Evolutionary conservation across 2,113 vertebrate species (phyloP), one percentile per base, ranked within the genome.

Genomic region (Albula goreensis): DNA sequence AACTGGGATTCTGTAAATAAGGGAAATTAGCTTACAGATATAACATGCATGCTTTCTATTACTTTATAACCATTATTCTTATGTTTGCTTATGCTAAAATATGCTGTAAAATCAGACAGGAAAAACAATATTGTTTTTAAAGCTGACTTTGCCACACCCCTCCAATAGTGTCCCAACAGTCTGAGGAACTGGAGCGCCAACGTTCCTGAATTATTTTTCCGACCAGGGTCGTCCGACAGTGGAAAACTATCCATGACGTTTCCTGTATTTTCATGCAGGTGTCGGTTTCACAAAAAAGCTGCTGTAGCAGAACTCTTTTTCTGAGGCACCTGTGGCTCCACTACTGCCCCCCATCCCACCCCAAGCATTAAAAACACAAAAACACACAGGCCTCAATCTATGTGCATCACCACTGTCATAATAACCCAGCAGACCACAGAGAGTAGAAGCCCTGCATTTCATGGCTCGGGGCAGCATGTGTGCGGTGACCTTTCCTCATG

Each of bases 161-260:
- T 15, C 56, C 3, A 60, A 60, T n/a, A 12, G 53, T 31, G 2
- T 51, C 57, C 17, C 81, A 25, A 6, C n/a, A 83, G 53, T 2
- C 83, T 66, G 12, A n/a, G 17, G 53, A 53, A 19, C 49, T 66
- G 63, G 83, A 84, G 70, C 25, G 49, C 31, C 8, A 25, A 49
- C 22, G 15, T 22, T 74, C 19, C 50, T 52, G 70, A 84, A 77
- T 50, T 84, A 50, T 84, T 84, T 41, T 84, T 84, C 66, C n/a
- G 63, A 77, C 48, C 83, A 84, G 63, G 66, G 63, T 63, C 15
- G 52, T 49, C 66, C n/a, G 50, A 84, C 10, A 84, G 60, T 22
- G 60, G 60, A 66, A 66, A 66, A 66, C 60, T 19, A 83, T 25
- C 52, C 11, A 19, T 19, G 82, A 52, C 1, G 53, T 15, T 83